Evolutionary conservation across 2,113 vertebrate genomes (phyloP).

Genomic region (Atlantisia rogersi): DNA sequence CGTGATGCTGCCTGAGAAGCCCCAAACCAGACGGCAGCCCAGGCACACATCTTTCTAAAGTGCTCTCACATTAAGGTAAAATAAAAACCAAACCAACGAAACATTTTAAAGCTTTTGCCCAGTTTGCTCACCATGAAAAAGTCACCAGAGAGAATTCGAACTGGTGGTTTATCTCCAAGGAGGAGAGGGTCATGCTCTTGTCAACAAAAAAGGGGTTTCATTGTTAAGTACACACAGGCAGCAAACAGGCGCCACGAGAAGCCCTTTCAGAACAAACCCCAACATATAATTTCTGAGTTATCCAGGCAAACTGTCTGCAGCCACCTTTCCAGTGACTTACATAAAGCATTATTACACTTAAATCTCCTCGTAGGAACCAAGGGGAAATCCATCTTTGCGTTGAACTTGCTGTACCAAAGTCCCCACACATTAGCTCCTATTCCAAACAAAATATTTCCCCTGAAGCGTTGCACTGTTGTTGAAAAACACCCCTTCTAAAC

Average conservation of each 20-base stretch:
- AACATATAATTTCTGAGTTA: neutral
- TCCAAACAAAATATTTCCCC: neutral
- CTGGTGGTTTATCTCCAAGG: neutral
- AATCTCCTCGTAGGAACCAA: neutral
- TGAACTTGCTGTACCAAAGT: neutral
- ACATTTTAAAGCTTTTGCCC: neutral
- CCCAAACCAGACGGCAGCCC: neutral
- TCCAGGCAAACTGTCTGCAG: neutral
- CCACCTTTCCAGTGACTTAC: neutral
- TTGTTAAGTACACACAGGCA: neutral
- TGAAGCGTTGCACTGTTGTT: neutral
- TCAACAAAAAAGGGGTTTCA: neutral
- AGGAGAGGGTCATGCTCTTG: neutral
- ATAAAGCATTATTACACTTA: neutral
- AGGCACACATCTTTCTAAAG: neutral
- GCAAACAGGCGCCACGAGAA: neutral
- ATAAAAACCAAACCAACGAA: neutral
- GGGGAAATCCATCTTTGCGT: neutral
- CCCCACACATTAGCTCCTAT: neutral
- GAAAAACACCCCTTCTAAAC: neutral
- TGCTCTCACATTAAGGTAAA: neutral
- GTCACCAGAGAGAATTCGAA: neutral
- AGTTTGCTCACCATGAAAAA: neutral
- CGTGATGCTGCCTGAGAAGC: fast-evolving
- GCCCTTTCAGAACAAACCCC: neutral